Evolutionary conservation across 2,113 vertebrate species (phyloP), one percentile per base, ranked within the genome.

Genomic region (Leucoraja erinaceus): DNA sequence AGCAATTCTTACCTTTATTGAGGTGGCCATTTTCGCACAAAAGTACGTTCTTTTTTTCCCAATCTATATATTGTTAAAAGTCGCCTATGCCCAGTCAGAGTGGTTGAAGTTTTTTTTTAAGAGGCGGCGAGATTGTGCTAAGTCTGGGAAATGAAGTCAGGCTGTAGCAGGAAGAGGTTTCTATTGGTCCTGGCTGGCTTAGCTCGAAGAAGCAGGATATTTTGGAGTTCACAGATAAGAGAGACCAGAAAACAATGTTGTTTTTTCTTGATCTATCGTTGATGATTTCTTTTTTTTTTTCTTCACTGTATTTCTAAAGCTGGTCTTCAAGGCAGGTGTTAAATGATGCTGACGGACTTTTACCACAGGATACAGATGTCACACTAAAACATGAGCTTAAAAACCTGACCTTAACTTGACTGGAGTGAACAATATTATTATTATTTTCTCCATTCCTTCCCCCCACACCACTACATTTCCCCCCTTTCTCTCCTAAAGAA

Each of bases 51-150:
- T 38, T 56, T 76, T 56, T 81, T 93, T 72, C 14, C 68, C 54
- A 88, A 66, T 88, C 83, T 88, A 16, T 88, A 88, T 88, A 31
- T 88, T 88, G 59, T 88, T 88, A 88, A 88, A 88, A 63, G 83
- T 63, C 59, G n/a, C 14, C 63, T 88, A 63, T 47, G 31, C 38
- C 66, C 68, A 91, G 90, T 72, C 68, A 91, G 68, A 70, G 90
- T 70, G 92, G 93, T 96, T 96, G 97, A 96, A 96, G 95, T 97
- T 97, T 97, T 97, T 97, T 91, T 91, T 90, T 90, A 96, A 96
- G 96, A 98, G 97, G 97, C 97, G 97, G 98, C 98, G 97, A 98
- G 97, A 98, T 97, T 97, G 97, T 98, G 97, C 97, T 97, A 98
- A 97, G 95, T 96, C 96, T 98, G 97, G 97, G 97, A 98, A 98